Base-by-base conservation (phyloP, 2,113 vertebrate species). In the Bos indicus region DNA sequence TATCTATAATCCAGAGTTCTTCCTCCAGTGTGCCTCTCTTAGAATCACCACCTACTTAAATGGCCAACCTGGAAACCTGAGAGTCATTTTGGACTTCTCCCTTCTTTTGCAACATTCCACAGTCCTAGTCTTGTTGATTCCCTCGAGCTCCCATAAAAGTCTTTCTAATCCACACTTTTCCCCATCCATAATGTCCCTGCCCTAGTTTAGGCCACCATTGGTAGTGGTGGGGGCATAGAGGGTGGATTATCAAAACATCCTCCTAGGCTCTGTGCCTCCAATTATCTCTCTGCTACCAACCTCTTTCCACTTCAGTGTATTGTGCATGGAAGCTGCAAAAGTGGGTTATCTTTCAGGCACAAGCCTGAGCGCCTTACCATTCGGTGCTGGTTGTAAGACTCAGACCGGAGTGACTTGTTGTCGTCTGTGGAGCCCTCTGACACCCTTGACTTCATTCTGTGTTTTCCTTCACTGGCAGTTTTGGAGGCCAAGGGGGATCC, bases 381-480 rank as follows among this genome's bases (percentile, higher is more conserved):
- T 97, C 98, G 98, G 85, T 82, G 98, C 43, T 99, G 99, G 77
- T 95, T 99, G 5, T 99, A 99, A 90, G 97, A 96, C 81, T 99
- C 99, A 40, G 99, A 98, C 59, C 98, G 99, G 84, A 98, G 98
- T 48, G 99, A 98, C 85, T 98, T 99, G 60, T 97, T 98, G 57
- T 99, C 98, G 5, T 99, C 99, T 1, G 98, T 98, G 3, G 99
- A 98, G 57, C 99, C 99, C 21, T 98, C 99, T 88, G 99, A 98
- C 3, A 99, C 97, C 97, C 98, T 98, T 96, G 99, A 98, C 40
- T 98, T 99, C 92, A 97, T 98, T 93, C 98, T 99, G 25, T 99
- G 98, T 96, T 97, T 99, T 97, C 98, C 99, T 71, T 99, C 98
- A 96, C 97, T 98, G 95, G 99, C 98, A 90, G 97, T 98, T 80